phyloP scores from a whole-genome alignment of 2,888 invertebrate species.

The Abrostola tripartita region DNA sequence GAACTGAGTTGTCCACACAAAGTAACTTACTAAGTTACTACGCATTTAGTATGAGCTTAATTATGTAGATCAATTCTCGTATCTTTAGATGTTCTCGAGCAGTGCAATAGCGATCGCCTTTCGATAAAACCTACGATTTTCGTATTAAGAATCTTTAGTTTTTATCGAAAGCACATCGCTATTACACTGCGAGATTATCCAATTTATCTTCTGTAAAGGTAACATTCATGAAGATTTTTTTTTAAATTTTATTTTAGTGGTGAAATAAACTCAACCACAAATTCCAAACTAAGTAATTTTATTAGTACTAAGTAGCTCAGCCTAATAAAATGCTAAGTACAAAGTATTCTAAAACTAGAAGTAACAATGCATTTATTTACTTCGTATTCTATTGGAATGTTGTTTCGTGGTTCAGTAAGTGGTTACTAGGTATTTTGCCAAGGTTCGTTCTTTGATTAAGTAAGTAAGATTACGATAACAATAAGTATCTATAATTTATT shows the following conservation, averaged over 20 bases:
- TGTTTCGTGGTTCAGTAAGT: constrained; percentile 14
- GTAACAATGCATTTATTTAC: constrained; percentile 19
- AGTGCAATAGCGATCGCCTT: too few species aligned
- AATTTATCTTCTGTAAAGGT: too few species aligned
- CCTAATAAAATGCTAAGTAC: constrained; percentile 8
- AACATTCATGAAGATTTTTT: too few species aligned
- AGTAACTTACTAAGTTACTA: too few species aligned
- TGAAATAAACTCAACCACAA: constrained; percentile 9
- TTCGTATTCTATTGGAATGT: constrained; percentile 34
- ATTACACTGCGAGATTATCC: too few species aligned
- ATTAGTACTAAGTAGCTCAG: constrained; percentile 15
- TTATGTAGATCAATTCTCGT: too few species aligned
- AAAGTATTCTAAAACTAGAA: constrained; percentile 7
- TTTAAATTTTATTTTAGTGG: not conserved
- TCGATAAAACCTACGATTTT: too few species aligned
- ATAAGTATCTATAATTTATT: not conserved
- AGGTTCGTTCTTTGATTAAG: constrained; percentile 5
- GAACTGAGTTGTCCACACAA: too few species aligned
- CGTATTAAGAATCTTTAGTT: too few species aligned
- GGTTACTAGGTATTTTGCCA: constrained; percentile 3
- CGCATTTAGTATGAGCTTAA: too few species aligned
- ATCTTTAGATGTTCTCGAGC: too few species aligned
- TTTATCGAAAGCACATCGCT: too few species aligned
- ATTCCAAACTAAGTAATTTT: constrained; percentile 21
- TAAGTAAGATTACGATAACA: constrained; percentile 2